Evolutionary conservation across 2,113 vertebrate genomes (phyloP), one percentile per base, ranked within the genome.

Genomic region (Vidua chalybeata): DNA sequence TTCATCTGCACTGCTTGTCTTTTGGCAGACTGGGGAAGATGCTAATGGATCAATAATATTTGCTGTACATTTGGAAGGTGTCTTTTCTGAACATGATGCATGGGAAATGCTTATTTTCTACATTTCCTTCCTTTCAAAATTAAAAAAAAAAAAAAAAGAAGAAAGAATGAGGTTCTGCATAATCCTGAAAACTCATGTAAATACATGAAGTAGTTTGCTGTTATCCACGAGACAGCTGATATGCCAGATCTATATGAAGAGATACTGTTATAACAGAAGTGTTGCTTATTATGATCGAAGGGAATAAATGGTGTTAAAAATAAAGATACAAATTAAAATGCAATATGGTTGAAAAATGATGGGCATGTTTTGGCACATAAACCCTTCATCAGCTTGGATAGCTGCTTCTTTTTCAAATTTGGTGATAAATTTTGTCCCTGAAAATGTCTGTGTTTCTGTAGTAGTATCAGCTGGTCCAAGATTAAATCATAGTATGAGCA

Each of bases 101-200:
- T 23, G 58, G 45, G 37, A 61, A 89, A 78, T n/a, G 8, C 3
- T 69, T 68, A 30, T 83, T 93, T 80, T 19, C 20, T 87, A 31
- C 55, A 5, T 48, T n/a, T 41, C 5, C 6, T 7, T 13, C 3
- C 4, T 51, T 64, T 24, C 16, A 28, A 59, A 51, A 76, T 9
- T 10, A 55, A 75, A 31, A 15, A 63, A 30, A 30, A 22, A 17
- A n/a, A 7, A 12, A 35, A 43, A 35, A 62, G 35, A 15, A 2
- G 41, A 8, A 41, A 5, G 0, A 39, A 52, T 2, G 2, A 37
- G 3, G 3, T 55, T 74, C 33, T 84, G 14, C 13, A 6, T 51
- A 62, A 48, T 66, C 26, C 35, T 77, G 30, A 55, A 87, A 87
- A 35, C 9, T 33, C 7, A 12, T 58, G 33, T 37, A 61, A 75